Evolutionary conservation across 2,888 invertebrate species (phyloP), one percentile per base, ranked within the genome.

Genomic region (Atrina japonica): DNA sequence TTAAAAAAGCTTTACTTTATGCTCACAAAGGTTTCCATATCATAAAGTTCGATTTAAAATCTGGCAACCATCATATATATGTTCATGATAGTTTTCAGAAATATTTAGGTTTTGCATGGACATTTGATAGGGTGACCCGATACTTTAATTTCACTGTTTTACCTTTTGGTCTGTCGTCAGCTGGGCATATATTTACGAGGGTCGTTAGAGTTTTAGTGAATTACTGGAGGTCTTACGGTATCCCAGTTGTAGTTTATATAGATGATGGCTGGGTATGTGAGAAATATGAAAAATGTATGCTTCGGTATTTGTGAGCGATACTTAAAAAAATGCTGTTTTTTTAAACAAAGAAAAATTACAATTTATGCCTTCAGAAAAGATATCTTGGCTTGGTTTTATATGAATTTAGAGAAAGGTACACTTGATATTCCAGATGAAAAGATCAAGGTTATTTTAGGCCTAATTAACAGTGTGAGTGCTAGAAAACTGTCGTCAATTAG

Each of bases 41-140:
- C n/a, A n/a, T n/a, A 60, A 56, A 16, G 71, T 59, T 9, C 71
- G 65, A 60, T 71, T 61, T 49, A 49, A n/a, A n/a, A n/a, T n/a
- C n/a, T n/a, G n/a, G n/a, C n/a, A n/a, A n/a, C n/a, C n/a, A n/a
- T n/a, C n/a, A 56, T 45, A 70, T 74, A 35, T 47, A 58, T 35
- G 70, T 74, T 30, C 68, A 65, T 64, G 14, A 29, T 3, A 41
- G 35, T 14, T 69, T 73, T 64, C 56, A 64, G 14, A 50, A 56
- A 14, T 72, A 40, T 65, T 45, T 75, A 11, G 74, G 75, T 3
- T 77, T 77, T 63, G 58, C 45, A 3, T 67, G 49, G 49, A 58
- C 47, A 49, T 35, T 41, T 14, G 14, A 52, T n/a, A n/a, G n/a
- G n/a, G n/a, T n/a, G 14, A n/a, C 16, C 0, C 56, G 23, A 2